Evolutionary conservation across 1,140 invertebrate genomes (phyloP).

Genomic region (Liolophura sinensis): DNA sequence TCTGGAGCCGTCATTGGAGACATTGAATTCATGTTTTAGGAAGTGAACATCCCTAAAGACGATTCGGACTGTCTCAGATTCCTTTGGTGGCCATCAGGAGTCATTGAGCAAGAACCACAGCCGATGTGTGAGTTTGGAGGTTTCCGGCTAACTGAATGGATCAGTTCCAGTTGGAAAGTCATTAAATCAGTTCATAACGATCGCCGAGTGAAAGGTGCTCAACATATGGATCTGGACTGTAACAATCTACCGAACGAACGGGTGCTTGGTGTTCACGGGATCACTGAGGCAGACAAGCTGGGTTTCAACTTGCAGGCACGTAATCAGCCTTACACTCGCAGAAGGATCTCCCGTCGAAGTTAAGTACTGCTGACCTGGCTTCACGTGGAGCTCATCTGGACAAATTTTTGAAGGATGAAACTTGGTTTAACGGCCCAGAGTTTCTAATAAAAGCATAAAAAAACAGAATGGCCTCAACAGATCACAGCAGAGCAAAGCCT

Average conservation of each 20-base stretch:
- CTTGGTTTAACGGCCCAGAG: no score
- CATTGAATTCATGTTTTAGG: conserved; percentile 16
- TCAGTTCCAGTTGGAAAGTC: conserved; percentile 19
- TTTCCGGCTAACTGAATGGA: neutral
- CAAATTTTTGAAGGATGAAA: no score
- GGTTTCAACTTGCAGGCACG: conserved; percentile 9
- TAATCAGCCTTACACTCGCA: no score
- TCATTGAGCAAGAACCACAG: neutral
- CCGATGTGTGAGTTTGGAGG: neutral
- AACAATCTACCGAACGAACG: no score
- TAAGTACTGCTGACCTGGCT: no score
- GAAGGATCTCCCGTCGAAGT: conserved; percentile 5
- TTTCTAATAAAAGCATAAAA: no score
- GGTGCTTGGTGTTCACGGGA: conserved; percentile 9
- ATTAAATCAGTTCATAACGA: conserved; percentile 19
- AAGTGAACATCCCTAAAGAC: neutral
- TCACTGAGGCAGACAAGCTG: neutral
- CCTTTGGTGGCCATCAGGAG: neutral
- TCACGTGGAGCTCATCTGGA: no score
- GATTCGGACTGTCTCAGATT: conserved; percentile 1
- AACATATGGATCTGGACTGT: conserved; percentile 13
- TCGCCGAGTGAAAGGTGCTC: conserved; percentile 25
- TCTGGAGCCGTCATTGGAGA: conserved; percentile 15
- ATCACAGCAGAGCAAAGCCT: no score
- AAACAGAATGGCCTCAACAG: no score